phyloP scores from a whole-genome alignment of 2,113 vertebrate genomes.

The Aspiorhynchus laticeps region DNA sequence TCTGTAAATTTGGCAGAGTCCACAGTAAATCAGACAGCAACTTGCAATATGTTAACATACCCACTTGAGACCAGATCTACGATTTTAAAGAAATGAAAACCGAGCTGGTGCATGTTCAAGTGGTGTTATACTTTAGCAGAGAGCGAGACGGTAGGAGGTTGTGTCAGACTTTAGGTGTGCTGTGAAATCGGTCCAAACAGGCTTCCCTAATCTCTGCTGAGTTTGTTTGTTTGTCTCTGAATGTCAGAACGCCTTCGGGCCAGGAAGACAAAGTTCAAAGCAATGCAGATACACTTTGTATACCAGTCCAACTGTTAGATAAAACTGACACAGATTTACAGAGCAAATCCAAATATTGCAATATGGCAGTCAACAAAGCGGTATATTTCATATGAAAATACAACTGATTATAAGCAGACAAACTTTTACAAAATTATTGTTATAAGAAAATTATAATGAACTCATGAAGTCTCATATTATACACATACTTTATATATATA shows the following conservation, averaged over 20 bases:
- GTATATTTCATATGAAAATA: neutral
- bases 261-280: slow-evolving; percentile 34
- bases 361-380: slow-evolving; percentile 1
- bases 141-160: slow-evolving; percentile 30
- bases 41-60: slow-evolving; percentile 13
- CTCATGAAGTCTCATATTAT: no score
- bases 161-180: slow-evolving; percentile 34
- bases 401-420: neutral
- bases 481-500: no score
- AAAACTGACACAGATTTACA: slow-evolving; percentile 44
- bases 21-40: neutral
- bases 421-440: neutral
- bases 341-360: slow-evolving; percentile 39
- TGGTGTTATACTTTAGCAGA: slow-evolving; percentile 25
- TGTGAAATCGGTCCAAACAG: slow-evolving; percentile 48
- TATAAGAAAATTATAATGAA: neutral
- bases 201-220: slow-evolving; percentile 51
- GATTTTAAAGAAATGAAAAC: neutral
- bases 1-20: slow-evolving; percentile 15
- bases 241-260: slow-evolving; percentile 51
- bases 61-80: neutral
- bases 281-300: slow-evolving; percentile 44
- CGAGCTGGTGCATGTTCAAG: slow-evolving; percentile 9
- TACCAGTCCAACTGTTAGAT: slow-evolving; percentile 33
- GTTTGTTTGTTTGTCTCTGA: slow-evolving; percentile 52